Evolutionary conservation across 2,113 vertebrate species (phyloP), one percentile per base, ranked within the genome.

Genomic region (Ptyas mucosa): DNA sequence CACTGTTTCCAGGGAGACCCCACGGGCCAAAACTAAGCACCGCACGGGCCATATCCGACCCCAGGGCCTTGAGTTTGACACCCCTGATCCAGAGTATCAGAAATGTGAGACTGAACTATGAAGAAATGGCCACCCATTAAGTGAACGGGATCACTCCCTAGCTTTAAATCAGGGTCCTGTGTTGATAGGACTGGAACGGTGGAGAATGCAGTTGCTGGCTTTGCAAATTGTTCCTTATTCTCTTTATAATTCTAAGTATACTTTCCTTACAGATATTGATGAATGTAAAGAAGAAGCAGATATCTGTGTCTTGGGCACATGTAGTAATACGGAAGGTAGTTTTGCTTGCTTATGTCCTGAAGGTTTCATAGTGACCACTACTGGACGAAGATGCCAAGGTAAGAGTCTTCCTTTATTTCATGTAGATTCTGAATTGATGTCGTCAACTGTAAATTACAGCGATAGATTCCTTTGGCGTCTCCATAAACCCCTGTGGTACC

Each of bases 301-400:
- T 95, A 98, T 98, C 53, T 99, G 99, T 94, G 97, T 97, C 24
- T 95, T 99, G 96, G 99, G 99, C 69, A 99, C 98, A 18, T 99
- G 99, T 95, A 98, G 98, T 94, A 99, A 99, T 97, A 99, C 98
- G 1, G 97, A 98, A 57, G 99, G 99, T 94, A 99, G 99, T 96
- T 99, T 99, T 97, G 98, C 93, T 94, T 99, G 99, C 93, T 93
- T 98, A 57, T 99, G 99, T 97, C 98, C 98, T 3, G 98, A 98
- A 52, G 99, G 99, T 18, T 99, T 99, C 97, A 97, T 98, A 93
- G 96, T 99, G 87, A 98, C 99, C 87, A 97, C 98, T 34, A 98
- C 98, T 1, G 99, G 99, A 96, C 98, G 98, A 92, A 98, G 98
- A 97, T 99, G 99, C 97, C 97, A 98, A 97, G 99, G 99, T 99